Base-by-base conservation (phyloP, 2,888 invertebrate species). In the Clistopyga incitator region DNA sequence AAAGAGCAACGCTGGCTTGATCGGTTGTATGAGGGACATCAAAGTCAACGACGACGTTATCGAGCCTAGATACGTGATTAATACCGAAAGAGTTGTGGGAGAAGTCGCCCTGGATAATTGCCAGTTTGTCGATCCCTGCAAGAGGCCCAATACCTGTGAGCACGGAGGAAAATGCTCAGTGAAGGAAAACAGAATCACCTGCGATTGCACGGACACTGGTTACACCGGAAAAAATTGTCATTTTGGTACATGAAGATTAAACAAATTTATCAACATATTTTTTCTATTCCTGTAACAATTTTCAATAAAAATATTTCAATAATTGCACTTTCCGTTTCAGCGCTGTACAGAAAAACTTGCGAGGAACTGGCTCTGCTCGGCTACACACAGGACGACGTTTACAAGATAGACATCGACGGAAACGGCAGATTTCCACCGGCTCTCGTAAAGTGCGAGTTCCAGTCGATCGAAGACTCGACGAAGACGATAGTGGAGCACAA, bases 171-270 rank as follows among this genome's bases (percentile, higher is more conserved):
- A 97, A 89, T 99, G 98, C 93, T 97, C 97, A 29, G 97, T 98
- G 0, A 96, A 97, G 90, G 97, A 98, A 92, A 97, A 98, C 89
- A 95, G 96, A 75, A 96, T 98, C 59, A 97, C 96, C 42, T 99
- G 99, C 91, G 97, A 98, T 90, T 99, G 98, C 93, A 96, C 96
- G 59, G 97, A 96, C 86, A 98, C 98, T 4, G 98, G 98, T 0
- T 99, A 98, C 90, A 97, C 97, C 64, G 99, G 99, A 11, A 97
- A 97, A 90, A 98, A 98, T 90, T 99, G 99, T 89, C 98, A 98
- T 92, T 99, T 99, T 89, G 94, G 95, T 95, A 91, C 94, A 78
- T 74, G 6, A 29, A 38, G 2, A 56, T 4, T 50, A 76, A 59
- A 6, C 2, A 34, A 61, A 47, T 54, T 8, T 42, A 23, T 25